Conservation (phyloP, 2,888 invertebrate genomes). For the Catocala nupta region DNA sequence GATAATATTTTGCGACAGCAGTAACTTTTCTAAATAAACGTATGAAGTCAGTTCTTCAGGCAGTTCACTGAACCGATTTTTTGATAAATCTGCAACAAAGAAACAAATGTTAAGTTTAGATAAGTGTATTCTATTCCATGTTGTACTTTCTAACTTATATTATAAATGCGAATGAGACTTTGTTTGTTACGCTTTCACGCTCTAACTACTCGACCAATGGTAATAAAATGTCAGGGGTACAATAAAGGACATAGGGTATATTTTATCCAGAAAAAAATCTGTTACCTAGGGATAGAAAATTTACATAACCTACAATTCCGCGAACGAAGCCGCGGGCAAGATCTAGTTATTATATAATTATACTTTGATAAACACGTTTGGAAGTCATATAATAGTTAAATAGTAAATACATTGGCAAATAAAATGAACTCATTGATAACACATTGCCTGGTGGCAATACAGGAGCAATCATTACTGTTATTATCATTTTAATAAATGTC, state of each 20-base stretch:
- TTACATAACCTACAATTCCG: too few species aligned
- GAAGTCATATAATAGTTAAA: neutral
- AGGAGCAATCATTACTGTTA: constrained; percentile 4
- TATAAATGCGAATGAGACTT: too few species aligned
- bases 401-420: neutral
- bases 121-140: neutral
- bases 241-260: too few species aligned
- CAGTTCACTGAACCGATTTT: constrained; percentile 93
- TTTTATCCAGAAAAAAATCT: too few species aligned
- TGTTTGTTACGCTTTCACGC: too few species aligned
- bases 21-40: constrained; percentile 94
- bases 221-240: too few species aligned
- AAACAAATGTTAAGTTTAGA: constrained; percentile 18
- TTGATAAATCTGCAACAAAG: constrained; percentile 84
- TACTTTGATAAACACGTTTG: neutral
- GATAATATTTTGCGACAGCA: constrained; percentile 96
- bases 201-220: neutral
- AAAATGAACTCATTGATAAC: neutral
- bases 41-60: constrained; percentile 96
- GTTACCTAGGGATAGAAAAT: too few species aligned
- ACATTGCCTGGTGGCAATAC: neutral
- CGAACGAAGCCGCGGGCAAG: too few species aligned
- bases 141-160: too few species aligned
- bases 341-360: too few species aligned
- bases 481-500: neutral